Evolutionary conservation across 2,888 invertebrate species (phyloP).

Genomic region (Hoplodrina blanda): DNA sequence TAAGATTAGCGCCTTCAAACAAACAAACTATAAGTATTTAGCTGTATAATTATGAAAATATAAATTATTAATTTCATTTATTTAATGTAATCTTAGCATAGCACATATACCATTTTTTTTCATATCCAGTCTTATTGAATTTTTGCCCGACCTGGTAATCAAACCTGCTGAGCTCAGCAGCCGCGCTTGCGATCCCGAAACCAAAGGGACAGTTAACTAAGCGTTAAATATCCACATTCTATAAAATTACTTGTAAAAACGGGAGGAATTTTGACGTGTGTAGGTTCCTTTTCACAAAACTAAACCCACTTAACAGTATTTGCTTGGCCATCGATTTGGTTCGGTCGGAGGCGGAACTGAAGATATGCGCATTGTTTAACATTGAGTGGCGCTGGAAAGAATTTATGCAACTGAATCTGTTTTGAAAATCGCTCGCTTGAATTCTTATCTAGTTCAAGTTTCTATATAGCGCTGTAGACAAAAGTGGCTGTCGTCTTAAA

Average conservation of each 20-base stretch:
- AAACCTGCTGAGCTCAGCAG: too few relatives aligned
- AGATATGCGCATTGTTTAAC: conserved; percentile 56
- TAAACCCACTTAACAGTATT: conserved; percentile 17
- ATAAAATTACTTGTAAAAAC: neutral
- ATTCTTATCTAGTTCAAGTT: conserved; percentile 20
- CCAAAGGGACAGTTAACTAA: too few relatives aligned
- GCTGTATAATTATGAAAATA: too few relatives aligned
- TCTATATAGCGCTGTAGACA: conserved; percentile 6
- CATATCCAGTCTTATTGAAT: too few relatives aligned
- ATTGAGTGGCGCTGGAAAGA: conserved; percentile 38
- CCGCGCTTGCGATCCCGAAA: too few relatives aligned
- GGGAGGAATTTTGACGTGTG: neutral
- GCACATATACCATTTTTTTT: too few relatives aligned
- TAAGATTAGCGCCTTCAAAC: too few relatives aligned
- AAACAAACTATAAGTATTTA: too few relatives aligned
- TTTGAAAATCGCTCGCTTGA: conserved; percentile 13
- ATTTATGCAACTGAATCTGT: conserved; percentile 47
- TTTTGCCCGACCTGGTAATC: too few relatives aligned
- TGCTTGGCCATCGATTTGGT: conserved; percentile 19
- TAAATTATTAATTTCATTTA: too few relatives aligned
- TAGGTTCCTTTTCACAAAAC: neutral
- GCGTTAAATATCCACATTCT: too few relatives aligned
- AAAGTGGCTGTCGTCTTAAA: neutral
- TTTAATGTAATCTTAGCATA: too few relatives aligned
- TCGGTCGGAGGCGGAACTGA: neutral